Base-by-base conservation (phyloP, 1,140 invertebrate species). In the Drosophila simulans region DNA sequence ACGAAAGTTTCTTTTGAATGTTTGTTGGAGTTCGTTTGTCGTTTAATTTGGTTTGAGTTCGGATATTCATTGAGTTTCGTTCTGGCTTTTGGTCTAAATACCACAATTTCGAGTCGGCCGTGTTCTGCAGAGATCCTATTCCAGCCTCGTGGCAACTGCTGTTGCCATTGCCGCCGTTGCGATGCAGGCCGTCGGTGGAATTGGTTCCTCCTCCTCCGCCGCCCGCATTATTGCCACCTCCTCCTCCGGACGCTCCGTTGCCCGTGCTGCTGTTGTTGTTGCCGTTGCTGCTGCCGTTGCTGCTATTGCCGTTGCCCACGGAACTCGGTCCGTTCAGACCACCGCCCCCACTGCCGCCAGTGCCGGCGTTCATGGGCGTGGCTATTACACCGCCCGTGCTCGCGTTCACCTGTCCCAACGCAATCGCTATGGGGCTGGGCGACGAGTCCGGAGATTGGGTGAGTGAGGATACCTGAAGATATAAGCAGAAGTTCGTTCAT, bases 381-480 rank as follows among this genome's bases (percentile, higher is more conserved):
- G 69, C 60, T 90, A 92, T 92, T 69, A 89, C 88, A 63, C 85
- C 86, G 64, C 82, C 81, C 22, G 81, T 66, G 60, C 78, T 89
- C 48, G 81, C 76, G 74, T 91, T 92, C 40, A 94, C 94, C 76
- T 95, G 93, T 53, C 95, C 95, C 37, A 96, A 93, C 12, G 95
- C 95, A 75, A 96, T 95, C 25, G 96, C 94, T 68, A 96, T 96
- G 13, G 96, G 96, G 71, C 95, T 96, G 43, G 97, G 97, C 56
- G 96, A 97, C 53, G 97, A 97, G 92, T 98, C 97, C 15, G 97
- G 97, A 51, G 45, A 97, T 78, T 92, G 97, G 52, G 97, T 98
- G 59, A 98, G 94, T 86, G 97, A 98, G 68, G 97, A 98, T 76
- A 96, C 94, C 93, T 95, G 35, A 88, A 43, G 92, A 92, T 31